These are phyloP conservation scores for Nudaria mundana DNA, from an alignment of 2,888 invertebrate genomes.

Conservation along the genomic window DNA sequence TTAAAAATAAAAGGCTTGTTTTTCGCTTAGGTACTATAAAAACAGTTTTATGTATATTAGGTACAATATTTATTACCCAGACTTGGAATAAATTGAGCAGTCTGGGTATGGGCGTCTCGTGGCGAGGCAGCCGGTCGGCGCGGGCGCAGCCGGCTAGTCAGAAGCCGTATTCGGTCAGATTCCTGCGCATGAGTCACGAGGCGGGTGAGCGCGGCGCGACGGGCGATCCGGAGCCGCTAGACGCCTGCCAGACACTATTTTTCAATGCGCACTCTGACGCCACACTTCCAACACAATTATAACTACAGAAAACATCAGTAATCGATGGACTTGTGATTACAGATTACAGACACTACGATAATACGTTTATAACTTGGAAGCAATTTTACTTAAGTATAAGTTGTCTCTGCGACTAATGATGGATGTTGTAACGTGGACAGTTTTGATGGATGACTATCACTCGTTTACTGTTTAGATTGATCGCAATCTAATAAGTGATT, in stretches of 20 bases:
- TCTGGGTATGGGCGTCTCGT: constrained; percentile 21
- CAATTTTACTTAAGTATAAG: constrained; percentile 14
- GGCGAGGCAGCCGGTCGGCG: constrained; percentile 2
- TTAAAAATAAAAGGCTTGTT: no score
- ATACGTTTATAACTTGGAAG: constrained; percentile 11
- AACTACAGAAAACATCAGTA: constrained; percentile 31
- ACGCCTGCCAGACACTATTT: constrained; percentile 65
- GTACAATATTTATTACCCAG: constrained; percentile 40
- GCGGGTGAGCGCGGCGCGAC: constrained; percentile 27
- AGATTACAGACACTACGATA: constrained; percentile 14
- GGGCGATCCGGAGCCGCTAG: constrained; percentile 38
- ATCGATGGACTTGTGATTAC: constrained; percentile 25
- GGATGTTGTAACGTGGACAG: constrained; percentile 13
- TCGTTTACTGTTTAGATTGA: constrained; percentile 22
- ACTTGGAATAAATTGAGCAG: constrained; percentile 46
- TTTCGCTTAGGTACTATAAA: no score
- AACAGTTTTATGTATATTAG: no score
- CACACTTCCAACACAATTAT: constrained; percentile 33
- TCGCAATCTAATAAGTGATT: constrained; percentile 11
- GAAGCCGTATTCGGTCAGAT: constrained; percentile 49
- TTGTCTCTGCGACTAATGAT: constrained; percentile 15
- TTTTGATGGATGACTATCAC: constrained; percentile 21
- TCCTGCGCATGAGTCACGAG: constrained; percentile 56
- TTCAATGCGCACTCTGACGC: constrained; percentile 42
- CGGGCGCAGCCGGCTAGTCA: constrained; percentile 20